These are phyloP conservation scores for Novumbra hubbsi DNA, from an alignment of 2,797 vertebrate species.

Conservation along the genomic window DNA sequence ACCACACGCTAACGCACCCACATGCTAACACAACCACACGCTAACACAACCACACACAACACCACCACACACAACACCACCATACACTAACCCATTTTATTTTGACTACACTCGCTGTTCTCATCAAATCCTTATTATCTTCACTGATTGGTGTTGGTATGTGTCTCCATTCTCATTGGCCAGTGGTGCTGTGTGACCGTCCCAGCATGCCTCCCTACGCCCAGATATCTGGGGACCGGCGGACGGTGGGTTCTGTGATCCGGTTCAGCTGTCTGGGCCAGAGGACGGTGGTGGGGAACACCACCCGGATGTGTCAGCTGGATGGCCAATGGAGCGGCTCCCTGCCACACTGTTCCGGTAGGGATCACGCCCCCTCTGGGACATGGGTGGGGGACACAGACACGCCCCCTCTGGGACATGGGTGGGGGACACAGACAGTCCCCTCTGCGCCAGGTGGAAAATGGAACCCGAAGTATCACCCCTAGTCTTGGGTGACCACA, in stretches of 20 bases:
- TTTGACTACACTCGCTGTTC: no score
- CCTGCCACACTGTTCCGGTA: slow-evolving; percentile 96
- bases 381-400: no score
- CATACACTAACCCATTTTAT: no score
- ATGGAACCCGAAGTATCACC: no score
- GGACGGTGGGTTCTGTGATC: slow-evolving; percentile 88
- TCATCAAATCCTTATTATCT: neutral
- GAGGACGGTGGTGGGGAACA: slow-evolving; percentile 85
- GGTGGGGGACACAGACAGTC: no score
- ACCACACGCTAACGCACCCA: neutral
- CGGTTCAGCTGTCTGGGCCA: slow-evolving; percentile 88
- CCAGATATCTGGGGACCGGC: slow-evolving; percentile 88
- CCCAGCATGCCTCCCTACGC: slow-evolving; percentile 89
- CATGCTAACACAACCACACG: neutral
- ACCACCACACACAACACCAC: no score
- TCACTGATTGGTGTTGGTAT: neutral
- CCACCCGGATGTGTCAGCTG: slow-evolving; percentile 93
- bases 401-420: neutral
- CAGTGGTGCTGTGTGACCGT: slow-evolving; percentile 94
- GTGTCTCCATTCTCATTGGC: slow-evolving; percentile 35
- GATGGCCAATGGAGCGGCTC: slow-evolving; percentile 95
- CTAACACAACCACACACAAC: neutral
- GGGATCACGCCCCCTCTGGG: neutral
- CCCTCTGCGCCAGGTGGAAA: no score
- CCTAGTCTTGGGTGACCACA: no score